Evolutionary conservation across 2,797 vertebrate species (phyloP), one percentile per base, ranked within the genome.

Genomic region (Gallinago stenura): DNA sequence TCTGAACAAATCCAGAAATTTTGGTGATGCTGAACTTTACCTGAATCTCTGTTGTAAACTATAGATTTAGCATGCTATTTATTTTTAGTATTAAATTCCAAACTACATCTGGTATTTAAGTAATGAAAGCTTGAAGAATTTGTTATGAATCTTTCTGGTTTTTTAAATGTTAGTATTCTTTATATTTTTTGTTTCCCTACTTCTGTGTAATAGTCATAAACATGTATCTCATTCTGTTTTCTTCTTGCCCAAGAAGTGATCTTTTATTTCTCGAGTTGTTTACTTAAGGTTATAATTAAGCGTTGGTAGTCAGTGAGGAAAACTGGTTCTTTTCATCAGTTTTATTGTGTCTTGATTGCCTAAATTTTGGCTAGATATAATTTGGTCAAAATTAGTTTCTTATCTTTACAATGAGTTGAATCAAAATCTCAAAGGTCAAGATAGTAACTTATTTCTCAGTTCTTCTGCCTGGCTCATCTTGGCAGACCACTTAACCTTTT

Each of bases 1-100:
- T 43, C 19, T 5, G 54, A 78, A 57, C 54, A 15, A 87, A 87
- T 53, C 10, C 56, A 50, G 61, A 65, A 69, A 19, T 57, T 65
- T 2, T 64, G 65, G 12, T 22, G 46, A 17, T 56, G 33, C 28
- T 84, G 71, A 43, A 51, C 26, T 66, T 35, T 62, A 15, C 25
- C 30, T 20, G 6, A 28, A 15, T 37, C 31, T 72, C 46, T 15
- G 4, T 61, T 71, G 25, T 33, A 33, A 86, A 51, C 30, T 46
- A 6, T 13, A 79, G 57, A 12, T 91, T 80, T 95, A 75, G 26
- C 11, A 12, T 83, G 50, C 41, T 94, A 31, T 86, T 92, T 86
- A 35, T 78, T 81, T 88, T 94, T 84, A 75, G 57, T 92, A 66
- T 21, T 88, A 33, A 81, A 61, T 87, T 91, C 45, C 28, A 60